Evolutionary conservation across 2,888 invertebrate genomes (phyloP), one percentile per base, ranked within the genome.

Genomic region (Palloptera scutellata): DNA sequence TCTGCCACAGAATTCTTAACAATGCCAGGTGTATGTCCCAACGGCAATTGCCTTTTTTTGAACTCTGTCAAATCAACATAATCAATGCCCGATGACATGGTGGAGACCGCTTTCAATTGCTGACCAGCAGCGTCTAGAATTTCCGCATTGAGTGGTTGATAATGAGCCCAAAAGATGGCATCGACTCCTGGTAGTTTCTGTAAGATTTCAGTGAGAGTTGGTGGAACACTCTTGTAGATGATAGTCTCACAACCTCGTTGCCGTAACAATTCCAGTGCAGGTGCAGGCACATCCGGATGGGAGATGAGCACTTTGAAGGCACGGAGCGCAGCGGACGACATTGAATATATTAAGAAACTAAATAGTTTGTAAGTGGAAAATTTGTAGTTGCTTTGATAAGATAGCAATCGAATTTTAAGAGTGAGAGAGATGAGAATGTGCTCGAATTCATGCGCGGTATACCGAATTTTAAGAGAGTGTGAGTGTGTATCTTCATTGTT

Each of bases 41-140:
- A 86, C 42, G 87, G 87, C 61, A 97, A 89, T 6, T 90, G 89
- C 10, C 91, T 88, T 52, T 86, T 86, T 80, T 89, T 90, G 61
- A 95, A 87, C 78, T 90, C 94, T 0, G 86, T 84, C 0, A 92
- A 73, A 78, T 96, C 93, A 53, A 96, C 88, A 77, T 94, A 93
- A 81, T 97, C 95, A 70, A 91, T 89, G 12, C 97, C 97, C 1
- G 95, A 94, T 0, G 96, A 93, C 91, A 94, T 92, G 0, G 95
- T 91, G 0, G 91, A 90, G 1, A 97, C 87, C 0, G 91, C 91
- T 84, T 92, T 92, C 65, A 96, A 80, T 63, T 88, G 87, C 0
- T 89, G 86, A 1, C 94, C 85, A 6, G 84, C 84, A 12, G 81
- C 80, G 73, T 84, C 79, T 41, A 85, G 70, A 51, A 84, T 80